Base-by-base conservation (phyloP, 2,113 vertebrate species). In the Dicaeum eximium region DNA sequence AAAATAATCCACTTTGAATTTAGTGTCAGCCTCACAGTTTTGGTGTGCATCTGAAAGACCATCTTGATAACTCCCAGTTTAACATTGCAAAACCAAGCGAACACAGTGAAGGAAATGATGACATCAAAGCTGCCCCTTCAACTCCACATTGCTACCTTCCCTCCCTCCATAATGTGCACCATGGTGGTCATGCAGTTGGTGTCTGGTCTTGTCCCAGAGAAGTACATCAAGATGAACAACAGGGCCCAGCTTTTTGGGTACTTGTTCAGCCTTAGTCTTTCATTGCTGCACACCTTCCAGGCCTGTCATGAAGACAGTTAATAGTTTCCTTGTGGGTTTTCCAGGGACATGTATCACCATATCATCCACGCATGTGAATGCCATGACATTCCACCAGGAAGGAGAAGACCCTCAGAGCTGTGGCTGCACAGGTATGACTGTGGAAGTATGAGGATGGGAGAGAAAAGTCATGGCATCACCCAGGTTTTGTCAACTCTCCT, bases 71-170 rank as follows among this genome's bases (percentile, higher is more conserved):
- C 15, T 79, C 60, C 42, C 31, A 53, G 17, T 61, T 82, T n/a
- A 90, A 38, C 7, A 7, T 1, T 44, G 14, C 57, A 71, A 69
- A 96, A 58, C 11, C 38, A 72, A 66, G 35, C 0, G 4, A 71
- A 71, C 2, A 47, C 22, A 3, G 23, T 33, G 24, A 22, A 50
- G 22, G 27, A 56, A 66, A 66, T 10, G 6, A 10, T 57, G 53
- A 77, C 37, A 48, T 28, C 0, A 0, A 82, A n/a, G 47, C 33
- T 84, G n/a, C 13, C n/a, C 4, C 15, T 61, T 15, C 51, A 57
- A 3, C 15, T 45, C 42, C 0, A 0, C 23, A 48, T 56, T 71
- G 40, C 33, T 60, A 9, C 64, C 19, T 60, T 50, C 13, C 19
- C 45, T 81, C 16, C 20, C n/a, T 67, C 48, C 47, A 21, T 6